Percentiles rank a stretch among this genome's conserved stretches.
Evolutionary conservation across 1,140 invertebrate species (phyloP).

Genomic region (Daktulosphaira vitifoliae): DNA sequence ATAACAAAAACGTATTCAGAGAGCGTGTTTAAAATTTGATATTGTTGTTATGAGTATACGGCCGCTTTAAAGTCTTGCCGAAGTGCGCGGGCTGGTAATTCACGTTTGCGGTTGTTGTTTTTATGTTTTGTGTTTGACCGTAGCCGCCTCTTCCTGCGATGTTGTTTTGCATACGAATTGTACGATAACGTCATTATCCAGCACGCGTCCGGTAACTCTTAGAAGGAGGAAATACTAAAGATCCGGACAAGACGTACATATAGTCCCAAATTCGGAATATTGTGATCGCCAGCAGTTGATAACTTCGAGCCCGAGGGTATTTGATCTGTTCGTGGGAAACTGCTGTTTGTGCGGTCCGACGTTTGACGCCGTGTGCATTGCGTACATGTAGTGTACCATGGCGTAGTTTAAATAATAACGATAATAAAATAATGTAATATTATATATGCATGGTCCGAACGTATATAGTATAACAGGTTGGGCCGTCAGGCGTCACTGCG

Average conservation of each 20-base stretch:
- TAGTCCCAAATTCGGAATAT: neutral
- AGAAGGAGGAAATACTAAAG: too few relatives aligned
- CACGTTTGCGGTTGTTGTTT: neutral
- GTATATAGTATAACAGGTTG: too few relatives aligned
- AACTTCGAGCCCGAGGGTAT: neutral
- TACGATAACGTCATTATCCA: too few relatives aligned
- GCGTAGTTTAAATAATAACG: too few relatives aligned
- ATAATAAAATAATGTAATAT: too few relatives aligned
- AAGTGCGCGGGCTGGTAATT: neutral
- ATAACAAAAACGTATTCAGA: too few relatives aligned
- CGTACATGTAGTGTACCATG: too few relatives aligned
- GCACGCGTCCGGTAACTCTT: neutral
- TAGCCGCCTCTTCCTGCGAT: neutral
- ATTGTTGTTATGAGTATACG: neutral
- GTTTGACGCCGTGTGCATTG: too few relatives aligned
- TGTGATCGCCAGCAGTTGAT: neutral
- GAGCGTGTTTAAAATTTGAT: neutral
- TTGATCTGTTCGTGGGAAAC: constrained; percentile 14
- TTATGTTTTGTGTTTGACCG: neutral
- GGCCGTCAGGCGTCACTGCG: too few relatives aligned
- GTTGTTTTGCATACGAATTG: constrained; percentile 1
- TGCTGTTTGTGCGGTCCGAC: too few relatives aligned
- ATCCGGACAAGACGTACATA: neutral
- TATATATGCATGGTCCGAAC: too few relatives aligned
- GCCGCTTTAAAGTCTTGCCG: too few relatives aligned